Base-by-base conservation (phyloP, 2,797 vertebrate species). In the Parambassis ranga region DNA sequence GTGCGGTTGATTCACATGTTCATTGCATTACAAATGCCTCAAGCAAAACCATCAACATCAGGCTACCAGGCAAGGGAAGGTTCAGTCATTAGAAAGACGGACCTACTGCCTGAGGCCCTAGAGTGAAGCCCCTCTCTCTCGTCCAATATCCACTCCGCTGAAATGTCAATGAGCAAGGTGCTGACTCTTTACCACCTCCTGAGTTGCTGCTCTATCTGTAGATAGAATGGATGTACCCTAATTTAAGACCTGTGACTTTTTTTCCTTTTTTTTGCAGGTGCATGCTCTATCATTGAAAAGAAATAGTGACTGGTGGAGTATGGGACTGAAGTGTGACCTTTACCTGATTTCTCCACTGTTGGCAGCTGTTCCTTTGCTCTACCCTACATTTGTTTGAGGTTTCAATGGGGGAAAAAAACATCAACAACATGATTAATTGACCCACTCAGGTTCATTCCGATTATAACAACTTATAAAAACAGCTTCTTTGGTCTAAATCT, bases 151-250 rank as follows among this genome's bases (percentile, higher is more conserved):
- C 64, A 69, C 59, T 77, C 60, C 0, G 16, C 61, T 74, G 46
- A 83, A 84, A 84, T 79, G 71, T 80, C 71, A 81, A 77, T 72
- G 75, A 75, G 66, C 28, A 70, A 67, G 73, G 68, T 78, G 64
- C 64, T 76, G 76, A 85, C 75, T 77, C 49, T 53, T 66, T 51
- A 52, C 70, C 43, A 57, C 59, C 41, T 53, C 43, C 62, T 31
- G 57, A 71, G 67, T 31, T 60, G 53, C 44, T 50, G 43, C 31
- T 75, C 52, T 26, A 50, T 79, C 62, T 63, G 48, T 48, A 77
- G 64, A 84, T 69, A 35, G 49, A 77, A 63, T 71, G 38, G 37
- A 75, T 75, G 42, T 44, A 37, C 15, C 32, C 35, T 55, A 64
- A 77, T 80, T 78, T 48, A 51, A 78, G 58, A 58, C 38, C 27